Conservation (phyloP, 2,797 vertebrate species). For the Crenuchus spilurus region DNA sequence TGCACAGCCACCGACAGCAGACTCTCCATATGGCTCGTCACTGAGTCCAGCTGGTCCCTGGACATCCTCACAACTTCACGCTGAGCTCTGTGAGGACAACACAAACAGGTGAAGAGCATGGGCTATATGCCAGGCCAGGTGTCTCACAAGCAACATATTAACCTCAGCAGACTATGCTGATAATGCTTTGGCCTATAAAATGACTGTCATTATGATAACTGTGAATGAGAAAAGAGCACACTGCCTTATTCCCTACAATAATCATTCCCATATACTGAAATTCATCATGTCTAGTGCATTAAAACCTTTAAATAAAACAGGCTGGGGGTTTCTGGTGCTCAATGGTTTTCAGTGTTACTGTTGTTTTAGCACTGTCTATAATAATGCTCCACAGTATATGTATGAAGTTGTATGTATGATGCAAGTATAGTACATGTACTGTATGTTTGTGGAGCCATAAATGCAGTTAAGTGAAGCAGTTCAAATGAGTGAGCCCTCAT, state of each 20-base stretch:
- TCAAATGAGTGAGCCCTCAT: background rate
- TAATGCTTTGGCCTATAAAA: no score
- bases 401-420: background rate
- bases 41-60: constrained; percentile 43
- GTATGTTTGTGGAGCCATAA: background rate
- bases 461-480: background rate
- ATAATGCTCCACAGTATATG: background rate
- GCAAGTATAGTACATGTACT: background rate
- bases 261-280: no score
- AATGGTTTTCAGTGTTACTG: no score
- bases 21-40: constrained; percentile 54
- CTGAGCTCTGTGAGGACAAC: background rate
- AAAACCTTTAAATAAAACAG: no score
- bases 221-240: no score
- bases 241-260: no score
- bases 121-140: background rate
- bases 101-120: background rate
- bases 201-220: no score
- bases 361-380: no score
- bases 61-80: constrained; percentile 41
- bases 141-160: constrained; percentile 7
- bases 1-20: constrained; percentile 47
- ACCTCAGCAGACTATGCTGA: background rate
- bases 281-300: no score
- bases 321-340: no score